Percentiles rank a stretch among this genome's conserved stretches.
phyloP scores from a whole-genome alignment of 1,140 invertebrate genomes.

The Drosophila teissieri region DNA sequence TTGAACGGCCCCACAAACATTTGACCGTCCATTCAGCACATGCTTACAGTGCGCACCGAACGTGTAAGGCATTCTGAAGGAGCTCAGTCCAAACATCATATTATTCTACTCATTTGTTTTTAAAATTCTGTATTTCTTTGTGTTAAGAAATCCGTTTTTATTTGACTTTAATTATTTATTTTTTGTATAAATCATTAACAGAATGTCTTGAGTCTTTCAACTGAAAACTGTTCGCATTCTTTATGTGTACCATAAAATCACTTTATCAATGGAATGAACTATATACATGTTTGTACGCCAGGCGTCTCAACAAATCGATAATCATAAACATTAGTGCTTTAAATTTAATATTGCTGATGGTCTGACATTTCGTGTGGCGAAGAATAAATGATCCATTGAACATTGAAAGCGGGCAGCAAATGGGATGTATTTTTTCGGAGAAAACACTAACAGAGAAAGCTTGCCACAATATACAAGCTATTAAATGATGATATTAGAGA shows the following conservation, averaged over 20 bases:
- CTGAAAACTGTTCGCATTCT: neutral
- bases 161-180: too few species aligned
- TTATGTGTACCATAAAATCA: conserved; percentile 32
- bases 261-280: conserved; percentile 26
- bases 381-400: conserved; percentile 12
- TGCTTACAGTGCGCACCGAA: conserved; percentile 15
- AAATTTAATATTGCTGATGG: conserved; percentile 53
- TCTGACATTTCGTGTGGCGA: conserved; percentile 13
- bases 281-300: conserved; percentile 1
- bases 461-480: conserved; percentile 4
- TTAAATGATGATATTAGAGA: conserved; percentile 5
- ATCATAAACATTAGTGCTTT: conserved; percentile 58
- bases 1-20: conserved; percentile 36
- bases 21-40: conserved; percentile 19
- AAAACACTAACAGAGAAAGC: conserved; percentile 14
- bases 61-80: neutral
- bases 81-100: too few species aligned
- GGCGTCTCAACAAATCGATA: conserved; percentile 41
- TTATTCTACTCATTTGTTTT: neutral
- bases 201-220: too few species aligned
- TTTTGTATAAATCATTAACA: too few species aligned
- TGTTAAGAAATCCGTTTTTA: too few species aligned
- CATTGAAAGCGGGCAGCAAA: neutral
- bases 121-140: too few species aligned
- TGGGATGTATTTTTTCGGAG: neutral